phyloP scores from a whole-genome alignment of 2,113 vertebrate genomes.

The Anolis sagrei region DNA sequence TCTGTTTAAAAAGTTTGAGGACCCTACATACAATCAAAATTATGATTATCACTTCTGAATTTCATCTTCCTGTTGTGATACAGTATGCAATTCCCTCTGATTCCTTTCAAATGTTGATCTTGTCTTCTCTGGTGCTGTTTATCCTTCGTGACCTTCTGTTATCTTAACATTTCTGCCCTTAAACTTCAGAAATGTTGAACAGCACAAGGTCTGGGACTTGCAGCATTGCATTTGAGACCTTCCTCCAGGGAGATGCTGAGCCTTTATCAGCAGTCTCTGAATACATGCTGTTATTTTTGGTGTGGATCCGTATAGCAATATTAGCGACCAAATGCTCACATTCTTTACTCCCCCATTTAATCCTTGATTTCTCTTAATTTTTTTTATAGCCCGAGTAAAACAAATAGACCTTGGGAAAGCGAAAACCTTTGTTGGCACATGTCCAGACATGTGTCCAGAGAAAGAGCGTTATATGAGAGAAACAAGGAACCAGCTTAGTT shows the following conservation, averaged over 20 bases:
- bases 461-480: constrained; percentile 99
- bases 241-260: not conserved
- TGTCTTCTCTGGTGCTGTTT: not conserved
- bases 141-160: not conserved
- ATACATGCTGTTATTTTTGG: not conserved
- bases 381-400: constrained; percentile 84
- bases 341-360: not conserved
- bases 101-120: not conserved
- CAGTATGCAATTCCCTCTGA: not conserved
- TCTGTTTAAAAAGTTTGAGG: too few species aligned
- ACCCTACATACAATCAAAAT: too few species aligned
- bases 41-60: not conserved
- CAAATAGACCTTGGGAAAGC: constrained; percentile 90
- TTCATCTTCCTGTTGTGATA: not conserved
- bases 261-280: not conserved
- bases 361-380: not conserved
- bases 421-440: constrained; percentile 92
- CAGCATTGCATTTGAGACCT: not conserved
- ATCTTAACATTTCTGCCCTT: not conserved
- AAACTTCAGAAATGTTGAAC: not conserved
- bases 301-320: not conserved
- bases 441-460: constrained; percentile 98
- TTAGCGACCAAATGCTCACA: not conserved
- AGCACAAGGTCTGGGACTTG: not conserved
- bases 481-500: constrained; percentile 92